Evolutionary conservation across 2,113 vertebrate species (phyloP).

Genomic region (Coreoperca whiteheadi): DNA sequence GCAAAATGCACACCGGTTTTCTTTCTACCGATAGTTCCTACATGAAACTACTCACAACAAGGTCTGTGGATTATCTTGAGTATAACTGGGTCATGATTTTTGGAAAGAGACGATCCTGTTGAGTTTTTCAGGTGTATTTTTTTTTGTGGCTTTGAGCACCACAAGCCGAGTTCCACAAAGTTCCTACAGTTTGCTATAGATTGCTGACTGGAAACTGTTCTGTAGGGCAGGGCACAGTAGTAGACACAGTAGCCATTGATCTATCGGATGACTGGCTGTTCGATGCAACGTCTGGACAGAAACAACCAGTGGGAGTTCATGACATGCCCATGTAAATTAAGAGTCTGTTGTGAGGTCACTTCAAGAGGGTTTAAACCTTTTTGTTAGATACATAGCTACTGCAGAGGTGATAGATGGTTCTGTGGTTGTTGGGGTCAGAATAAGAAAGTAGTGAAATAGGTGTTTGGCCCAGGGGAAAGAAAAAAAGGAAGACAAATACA

Average conservation of each 20-base stretch:
- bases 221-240: not conserved
- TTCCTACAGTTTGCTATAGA: not conserved
- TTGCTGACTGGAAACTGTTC: not conserved
- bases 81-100: too few relatives aligned
- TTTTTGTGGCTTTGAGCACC: too few relatives aligned
- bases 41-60: too few relatives aligned
- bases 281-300: not conserved
- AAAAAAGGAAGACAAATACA: not conserved
- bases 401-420: not conserved
- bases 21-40: too few relatives aligned
- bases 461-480: not conserved
- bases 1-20: too few relatives aligned
- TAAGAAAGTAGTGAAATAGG: not conserved
- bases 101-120: too few relatives aligned
- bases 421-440: not conserved
- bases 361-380: not conserved
- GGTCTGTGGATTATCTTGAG: too few relatives aligned
- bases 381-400: not conserved
- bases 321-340: not conserved
- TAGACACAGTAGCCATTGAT: not conserved
- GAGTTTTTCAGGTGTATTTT: too few relatives aligned
- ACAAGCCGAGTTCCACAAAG: too few relatives aligned
- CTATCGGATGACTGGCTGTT: constrained; percentile 1
- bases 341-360: not conserved
- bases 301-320: not conserved